Evolutionary conservation across 2,797 vertebrate species (phyloP).

Genomic region (Odontamblyopus lacepedii): DNA sequence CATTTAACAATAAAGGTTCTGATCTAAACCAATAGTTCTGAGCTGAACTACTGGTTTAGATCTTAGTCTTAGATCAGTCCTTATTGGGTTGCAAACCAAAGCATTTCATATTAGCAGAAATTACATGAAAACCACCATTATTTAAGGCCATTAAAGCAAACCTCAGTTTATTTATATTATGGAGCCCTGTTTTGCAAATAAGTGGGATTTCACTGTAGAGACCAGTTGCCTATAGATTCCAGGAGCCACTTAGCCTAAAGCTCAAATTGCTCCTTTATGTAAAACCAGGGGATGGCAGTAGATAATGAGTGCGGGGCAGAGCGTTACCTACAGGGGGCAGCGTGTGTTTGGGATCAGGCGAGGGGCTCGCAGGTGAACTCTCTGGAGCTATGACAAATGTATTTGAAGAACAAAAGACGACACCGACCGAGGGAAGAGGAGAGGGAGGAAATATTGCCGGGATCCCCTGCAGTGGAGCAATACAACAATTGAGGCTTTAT

Average conservation of each 20-base stretch:
- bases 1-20: not conserved
- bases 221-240: not conserved
- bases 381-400: constrained; percentile 53
- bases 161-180: not conserved
- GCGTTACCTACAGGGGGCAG: constrained; percentile 26
- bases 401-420: constrained; percentile 61
- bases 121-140: not conserved
- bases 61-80: not conserved
- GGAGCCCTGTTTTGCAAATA: not conserved
- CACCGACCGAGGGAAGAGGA: constrained; percentile 8
- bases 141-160: not conserved
- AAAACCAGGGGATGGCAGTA: constrained; percentile 26
- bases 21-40: not conserved
- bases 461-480: constrained; percentile 26
- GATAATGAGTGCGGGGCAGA: constrained; percentile 32
- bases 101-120: not conserved
- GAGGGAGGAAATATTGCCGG: constrained; percentile 19
- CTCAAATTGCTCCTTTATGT: constrained; percentile 23
- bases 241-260: constrained; percentile 19
- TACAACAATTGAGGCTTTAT: constrained; percentile 37
- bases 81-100: not conserved
- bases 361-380: constrained; percentile 43
- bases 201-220: not conserved
- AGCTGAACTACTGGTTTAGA: not conserved
- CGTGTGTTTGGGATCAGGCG: constrained; percentile 18